Evolutionary conservation across 64 coral and sea anemone species (phyloP).

Genomic region (Cladopsammia gracilis): DNA sequence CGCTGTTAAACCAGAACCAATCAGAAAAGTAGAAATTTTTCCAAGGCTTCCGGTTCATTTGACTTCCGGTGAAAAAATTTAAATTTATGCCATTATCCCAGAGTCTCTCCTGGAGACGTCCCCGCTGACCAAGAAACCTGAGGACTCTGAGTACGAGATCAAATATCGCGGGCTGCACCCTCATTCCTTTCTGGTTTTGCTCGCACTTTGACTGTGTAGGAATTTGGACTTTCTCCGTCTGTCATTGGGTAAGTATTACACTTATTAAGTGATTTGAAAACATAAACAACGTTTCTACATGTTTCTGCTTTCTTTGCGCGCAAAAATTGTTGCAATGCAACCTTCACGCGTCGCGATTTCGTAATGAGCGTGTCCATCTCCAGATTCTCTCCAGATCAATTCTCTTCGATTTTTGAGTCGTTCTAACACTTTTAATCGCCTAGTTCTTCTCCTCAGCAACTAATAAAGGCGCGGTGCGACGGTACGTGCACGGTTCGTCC

Average conservation of each 20-base stretch:
- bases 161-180: conserved; percentile 25
- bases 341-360: conserved; percentile 30
- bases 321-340: conserved; percentile 7
- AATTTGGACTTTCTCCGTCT: conserved; percentile 27
- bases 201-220: conserved; percentile 35
- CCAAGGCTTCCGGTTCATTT: too few species aligned
- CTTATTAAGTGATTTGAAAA: not conserved
- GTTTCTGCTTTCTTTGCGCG: not conserved
- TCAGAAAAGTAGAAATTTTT: too few species aligned
- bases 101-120: too few species aligned
- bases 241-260: not conserved
- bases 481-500: too few species aligned
- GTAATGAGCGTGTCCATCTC: not conserved
- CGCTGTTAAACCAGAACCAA: too few species aligned
- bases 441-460: not conserved
- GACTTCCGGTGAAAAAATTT: too few species aligned
- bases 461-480: not conserved
- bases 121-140: too few species aligned
- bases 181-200: not conserved
- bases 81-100: too few species aligned
- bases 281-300: not conserved
- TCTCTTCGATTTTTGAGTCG: not conserved
- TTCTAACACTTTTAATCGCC: not conserved
- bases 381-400: not conserved
- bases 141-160: too few species aligned